phyloP scores from a whole-genome alignment of 2,113 vertebrate species.

The Daphoenositta chrysoptera region DNA sequence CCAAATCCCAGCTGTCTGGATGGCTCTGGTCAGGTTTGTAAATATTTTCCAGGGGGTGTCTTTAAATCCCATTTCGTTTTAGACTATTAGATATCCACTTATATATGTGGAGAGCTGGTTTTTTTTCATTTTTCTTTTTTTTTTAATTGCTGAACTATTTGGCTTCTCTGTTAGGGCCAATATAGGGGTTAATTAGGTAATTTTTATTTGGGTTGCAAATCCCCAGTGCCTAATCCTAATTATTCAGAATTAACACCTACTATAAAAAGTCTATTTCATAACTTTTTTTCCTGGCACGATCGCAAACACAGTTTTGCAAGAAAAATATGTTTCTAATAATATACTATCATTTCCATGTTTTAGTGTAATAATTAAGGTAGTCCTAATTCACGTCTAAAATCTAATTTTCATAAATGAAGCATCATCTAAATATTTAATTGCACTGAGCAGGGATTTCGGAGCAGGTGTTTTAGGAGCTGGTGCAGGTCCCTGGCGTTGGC shows the following conservation, averaged over 20 bases:
- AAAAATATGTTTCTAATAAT: slow-evolving; percentile 67
- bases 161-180: slow-evolving; percentile 53
- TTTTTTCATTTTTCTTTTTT: neutral
- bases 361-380: slow-evolving; percentile 52
- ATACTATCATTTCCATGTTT: slow-evolving; percentile 42
- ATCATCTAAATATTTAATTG: slow-evolving; percentile 62
- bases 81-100: neutral
- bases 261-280: slow-evolving; percentile 58
- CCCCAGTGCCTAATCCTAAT: slow-evolving; percentile 60
- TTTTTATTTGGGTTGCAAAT: slow-evolving; percentile 71
- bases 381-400: slow-evolving; percentile 50
- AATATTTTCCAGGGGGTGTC: neutral
- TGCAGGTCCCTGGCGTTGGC: neutral
- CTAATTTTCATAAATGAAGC: slow-evolving; percentile 50
- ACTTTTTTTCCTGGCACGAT: slow-evolving; percentile 18
- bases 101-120: neutral
- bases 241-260: slow-evolving; percentile 68
- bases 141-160: slow-evolving; percentile 40
- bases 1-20: neutral
- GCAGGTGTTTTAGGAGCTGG: slow-evolving; percentile 39
- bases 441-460: neutral
- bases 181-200: slow-evolving; percentile 69
- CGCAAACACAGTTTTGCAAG: slow-evolving; percentile 30
- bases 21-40: neutral
- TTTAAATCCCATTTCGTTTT: neutral